Evolutionary conservation across 92 coral and sea anemone species (phyloP), one percentile per base, ranked within the genome.

Genomic region (Epizoanthus illoricatus): DNA sequence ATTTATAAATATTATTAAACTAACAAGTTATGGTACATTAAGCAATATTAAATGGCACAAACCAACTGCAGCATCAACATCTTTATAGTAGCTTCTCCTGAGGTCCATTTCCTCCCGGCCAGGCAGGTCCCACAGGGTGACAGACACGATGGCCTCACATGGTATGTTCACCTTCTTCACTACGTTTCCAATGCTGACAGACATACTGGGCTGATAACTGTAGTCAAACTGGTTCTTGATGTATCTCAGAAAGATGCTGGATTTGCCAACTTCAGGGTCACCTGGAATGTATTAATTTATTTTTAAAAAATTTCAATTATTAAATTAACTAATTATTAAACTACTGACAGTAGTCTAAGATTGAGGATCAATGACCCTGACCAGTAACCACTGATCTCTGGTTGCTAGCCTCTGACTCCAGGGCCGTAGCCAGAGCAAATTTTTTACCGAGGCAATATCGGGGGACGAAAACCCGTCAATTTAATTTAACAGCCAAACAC

Each of bases 1-100:
- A 10, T 1, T 23, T 23, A 65, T 8, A 23, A 16, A 8, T 4
- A 5, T 13, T 67, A n/a, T 23, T 5, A 65, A 11, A 23, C 20
- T 39, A 17, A 62, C 17, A 21, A 54, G 41, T 24, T 21, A 39
- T 4, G 33, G 60, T 5, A 65, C 12, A n/a, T n/a, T n/a, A 43
- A 4, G 24, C 11, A 65, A 1, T 21, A 15, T 3, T 43, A 42
- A 40, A 19, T 55, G 5, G 42, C 56, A 68, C 91, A 85, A 28
- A 97, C 99, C 99, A 64, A 97, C 90, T 40, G 97, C 99, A 63
- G 99, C 99, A 90, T 97, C 99, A 4, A 97, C 99, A 92, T 97
- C 98, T 54, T 97, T 97, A 84, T 97, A 97, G 62, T 97, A 97
- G 64, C 98, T 97, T 80, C 94, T 90, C 72, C 99, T 87, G 47